Evolutionary conservation across 1,140 invertebrate genomes (phyloP).

Genomic region (Semibalanus balanoides): DNA sequence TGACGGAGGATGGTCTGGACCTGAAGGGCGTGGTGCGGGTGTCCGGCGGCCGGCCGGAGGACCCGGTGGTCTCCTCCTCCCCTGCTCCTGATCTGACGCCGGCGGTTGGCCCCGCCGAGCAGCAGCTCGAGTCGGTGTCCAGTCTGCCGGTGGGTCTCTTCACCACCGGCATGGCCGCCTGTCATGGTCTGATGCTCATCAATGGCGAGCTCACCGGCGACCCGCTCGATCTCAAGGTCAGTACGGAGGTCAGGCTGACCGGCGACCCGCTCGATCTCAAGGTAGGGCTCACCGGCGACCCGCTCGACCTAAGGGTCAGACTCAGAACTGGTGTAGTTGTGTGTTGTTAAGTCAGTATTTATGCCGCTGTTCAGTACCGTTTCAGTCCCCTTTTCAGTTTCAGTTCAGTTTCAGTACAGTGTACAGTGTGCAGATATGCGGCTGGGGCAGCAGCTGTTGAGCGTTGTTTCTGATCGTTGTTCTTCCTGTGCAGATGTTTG

Average conservation of each 20-base stretch:
- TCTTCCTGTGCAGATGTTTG: conserved; percentile 49
- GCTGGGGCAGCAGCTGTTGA: too few relatives aligned
- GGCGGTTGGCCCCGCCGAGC: not conserved
- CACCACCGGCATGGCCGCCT: conserved; percentile 51
- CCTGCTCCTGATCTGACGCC: too few relatives aligned
- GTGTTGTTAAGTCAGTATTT: too few relatives aligned
- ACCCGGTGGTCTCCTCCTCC: conserved; percentile 7
- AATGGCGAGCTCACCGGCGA: conserved; percentile 60
- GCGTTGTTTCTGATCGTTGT: too few relatives aligned
- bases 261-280: not conserved
- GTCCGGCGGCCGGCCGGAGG: conserved; percentile 9
- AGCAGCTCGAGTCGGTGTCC: conserved; percentile 8
- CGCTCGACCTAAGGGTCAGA: conserved; percentile 46
- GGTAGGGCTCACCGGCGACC: conserved; percentile 43
- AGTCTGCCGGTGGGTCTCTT: not conserved
- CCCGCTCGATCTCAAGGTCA: conserved; percentile 49
- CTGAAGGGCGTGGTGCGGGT: conserved; percentile 70
- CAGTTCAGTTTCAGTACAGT: too few relatives aligned
- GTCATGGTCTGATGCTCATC: conserved; percentile 67
- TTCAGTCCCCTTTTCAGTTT: too few relatives aligned
- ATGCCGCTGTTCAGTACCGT: too few relatives aligned
- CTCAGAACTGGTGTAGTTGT: too few relatives aligned
- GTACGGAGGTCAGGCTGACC: conserved; percentile 32
- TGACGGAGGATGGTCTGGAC: conserved; percentile 87
- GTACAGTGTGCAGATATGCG: too few relatives aligned